Percentiles rank a stretch among this genome's conserved stretches.
These are phyloP conservation scores for Xerus inauris DNA, from an alignment of 2,113 vertebrate genomes.

Conservation along the genomic window DNA sequence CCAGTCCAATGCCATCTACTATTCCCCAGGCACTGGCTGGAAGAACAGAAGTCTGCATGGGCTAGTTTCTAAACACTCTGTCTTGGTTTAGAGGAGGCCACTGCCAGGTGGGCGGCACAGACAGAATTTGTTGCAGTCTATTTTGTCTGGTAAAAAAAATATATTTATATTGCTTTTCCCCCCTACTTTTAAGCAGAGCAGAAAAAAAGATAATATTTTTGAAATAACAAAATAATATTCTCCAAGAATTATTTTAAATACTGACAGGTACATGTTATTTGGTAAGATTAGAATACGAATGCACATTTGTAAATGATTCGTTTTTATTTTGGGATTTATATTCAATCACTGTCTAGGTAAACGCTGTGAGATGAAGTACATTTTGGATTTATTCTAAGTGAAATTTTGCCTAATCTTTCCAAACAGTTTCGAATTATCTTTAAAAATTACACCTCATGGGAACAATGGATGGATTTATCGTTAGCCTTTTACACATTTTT, in stretches of 20 bases:
- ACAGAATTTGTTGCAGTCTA: neutral
- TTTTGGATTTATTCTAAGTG: neutral
- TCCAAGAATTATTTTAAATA: neutral
- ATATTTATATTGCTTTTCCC: neutral
- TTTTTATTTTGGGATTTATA: neutral
- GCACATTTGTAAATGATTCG: neutral
- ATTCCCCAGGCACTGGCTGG: constrained; percentile 79
- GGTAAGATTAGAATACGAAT: neutral
- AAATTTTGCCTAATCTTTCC: neutral
- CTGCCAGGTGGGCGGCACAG: constrained; percentile 50
- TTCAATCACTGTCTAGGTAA: neutral
- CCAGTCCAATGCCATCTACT: constrained; percentile 84
- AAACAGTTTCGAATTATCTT: constrained; percentile 47
- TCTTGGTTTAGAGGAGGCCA: constrained; percentile 78
- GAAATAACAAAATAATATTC: neutral
- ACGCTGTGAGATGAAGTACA: neutral
- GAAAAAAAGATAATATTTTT: neutral
- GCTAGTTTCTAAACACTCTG: constrained; percentile 84
- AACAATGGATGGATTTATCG: constrained; percentile 37
- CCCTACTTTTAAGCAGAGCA: neutral
- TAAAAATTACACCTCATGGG: constrained; percentile 79
- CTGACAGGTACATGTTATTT: neutral
- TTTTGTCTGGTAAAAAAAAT: constrained; percentile 20
- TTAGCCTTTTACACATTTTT: neutral
- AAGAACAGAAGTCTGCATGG: constrained; percentile 80